Conservation (phyloP, 2,888 invertebrate species). For the Lampropteryx suffumata region DNA sequence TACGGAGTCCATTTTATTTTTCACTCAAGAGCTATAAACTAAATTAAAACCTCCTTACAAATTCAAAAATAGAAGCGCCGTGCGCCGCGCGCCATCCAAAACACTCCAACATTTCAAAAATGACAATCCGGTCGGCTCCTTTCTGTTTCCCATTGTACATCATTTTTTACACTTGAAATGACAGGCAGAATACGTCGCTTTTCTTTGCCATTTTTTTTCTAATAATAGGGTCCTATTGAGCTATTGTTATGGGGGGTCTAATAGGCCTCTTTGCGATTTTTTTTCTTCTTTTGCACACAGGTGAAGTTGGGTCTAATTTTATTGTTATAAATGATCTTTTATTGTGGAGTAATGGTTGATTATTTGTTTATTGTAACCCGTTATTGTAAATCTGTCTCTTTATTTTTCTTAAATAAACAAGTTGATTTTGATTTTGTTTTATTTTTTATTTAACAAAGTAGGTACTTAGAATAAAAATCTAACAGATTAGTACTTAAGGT, state of each 20-base stretch:
- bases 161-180: constrained; percentile 60
- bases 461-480: no score
- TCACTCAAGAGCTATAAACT: background rate
- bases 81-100: constrained; percentile 18
- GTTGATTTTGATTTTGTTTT: constrained; percentile 5
- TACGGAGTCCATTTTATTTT: no score
- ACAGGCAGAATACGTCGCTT: constrained; percentile 52
- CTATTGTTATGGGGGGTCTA: constrained; percentile 68
- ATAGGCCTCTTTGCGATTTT: constrained; percentile 54
- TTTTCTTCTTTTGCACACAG: constrained; percentile 51
- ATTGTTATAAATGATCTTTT: constrained; percentile 26
- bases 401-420: constrained; percentile 8
- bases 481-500: no score
- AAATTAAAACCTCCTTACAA: background rate
- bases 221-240: constrained; percentile 54
- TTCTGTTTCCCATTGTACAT: constrained; percentile 54
- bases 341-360: constrained; percentile 18
- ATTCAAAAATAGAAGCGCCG: constrained; percentile 17
- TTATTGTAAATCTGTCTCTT: constrained; percentile 14
- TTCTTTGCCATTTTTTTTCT: constrained; percentile 57
- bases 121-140: constrained; percentile 26
- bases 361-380: constrained; percentile 23
- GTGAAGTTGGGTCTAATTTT: constrained; percentile 45
- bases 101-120: constrained; percentile 17
- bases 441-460: no score